Conservation (phyloP, 92 coral and sea anemone species). For the Zoanthus gigantus region DNA sequence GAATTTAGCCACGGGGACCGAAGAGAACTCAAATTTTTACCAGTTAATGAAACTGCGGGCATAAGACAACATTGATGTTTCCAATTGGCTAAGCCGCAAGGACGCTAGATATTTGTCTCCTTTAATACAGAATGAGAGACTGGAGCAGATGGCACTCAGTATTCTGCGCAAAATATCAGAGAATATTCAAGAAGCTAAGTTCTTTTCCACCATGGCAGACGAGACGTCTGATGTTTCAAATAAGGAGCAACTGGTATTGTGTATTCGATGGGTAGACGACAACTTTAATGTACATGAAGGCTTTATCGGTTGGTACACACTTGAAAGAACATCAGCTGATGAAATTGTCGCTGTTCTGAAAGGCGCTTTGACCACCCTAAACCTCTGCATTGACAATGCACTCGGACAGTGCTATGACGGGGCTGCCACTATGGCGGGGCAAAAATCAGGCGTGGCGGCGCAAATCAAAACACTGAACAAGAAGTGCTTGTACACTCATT, state of each 20-base stretch:
- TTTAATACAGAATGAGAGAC: constrained; percentile 60
- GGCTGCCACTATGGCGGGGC: constrained; percentile 61
- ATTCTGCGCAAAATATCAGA: constrained; percentile 38
- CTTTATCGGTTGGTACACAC: constrained; percentile 55
- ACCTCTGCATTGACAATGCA: constrained; percentile 35
- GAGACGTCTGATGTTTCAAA: constrained; percentile 61
- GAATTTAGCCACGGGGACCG: constrained; percentile 44
- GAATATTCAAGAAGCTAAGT: constrained; percentile 41
- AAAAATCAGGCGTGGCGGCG: constrained; percentile 59
- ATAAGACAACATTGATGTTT: constrained; percentile 46
- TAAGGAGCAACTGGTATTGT: constrained; percentile 63
- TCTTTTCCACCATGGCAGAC: constrained; percentile 67
- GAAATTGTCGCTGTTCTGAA: constrained; percentile 34
- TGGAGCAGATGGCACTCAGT: constrained; percentile 37
- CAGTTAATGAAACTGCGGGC: constrained; percentile 48
- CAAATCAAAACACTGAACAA: constrained; percentile 56
- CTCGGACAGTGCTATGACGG: constrained; percentile 67
- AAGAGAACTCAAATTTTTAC: constrained; percentile 61
- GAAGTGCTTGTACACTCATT: constrained; percentile 59
- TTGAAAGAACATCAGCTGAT: constrained; percentile 57
- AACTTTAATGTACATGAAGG: constrained; percentile 46
- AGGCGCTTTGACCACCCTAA: constrained; percentile 40
- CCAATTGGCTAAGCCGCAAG: constrained; percentile 53
- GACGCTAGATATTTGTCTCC: constrained; percentile 57
- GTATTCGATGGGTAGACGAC: constrained; percentile 63